Conservation (phyloP, 2,797 vertebrate species). For the Lemur catta region DNA sequence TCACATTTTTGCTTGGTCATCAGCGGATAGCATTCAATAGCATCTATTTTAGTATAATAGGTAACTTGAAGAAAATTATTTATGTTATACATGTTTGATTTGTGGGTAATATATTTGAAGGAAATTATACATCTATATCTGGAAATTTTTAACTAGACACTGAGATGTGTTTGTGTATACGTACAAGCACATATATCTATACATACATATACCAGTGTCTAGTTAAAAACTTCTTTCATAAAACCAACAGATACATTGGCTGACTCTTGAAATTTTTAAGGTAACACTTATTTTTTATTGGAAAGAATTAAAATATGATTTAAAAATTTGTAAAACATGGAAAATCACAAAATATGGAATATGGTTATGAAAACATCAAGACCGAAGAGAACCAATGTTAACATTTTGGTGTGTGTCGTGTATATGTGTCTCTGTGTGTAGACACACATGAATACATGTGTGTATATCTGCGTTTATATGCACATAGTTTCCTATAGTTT, state of each 20-base stretch:
- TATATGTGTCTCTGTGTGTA: not conserved
- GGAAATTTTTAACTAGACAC: not conserved
- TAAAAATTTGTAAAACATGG: not conserved
- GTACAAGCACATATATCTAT: too few relatives aligned
- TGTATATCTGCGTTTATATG: not conserved
- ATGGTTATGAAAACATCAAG: not conserved
- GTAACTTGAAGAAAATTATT: not conserved
- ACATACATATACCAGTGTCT: not conserved
- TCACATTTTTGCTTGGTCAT: not conserved
- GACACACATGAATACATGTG: accelerated
- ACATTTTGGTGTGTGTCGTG: not conserved
- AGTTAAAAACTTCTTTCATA: not conserved
- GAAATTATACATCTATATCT: not conserved
- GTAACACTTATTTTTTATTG: not conserved
- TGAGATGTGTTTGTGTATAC: not conserved
- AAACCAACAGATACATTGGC: not conserved
- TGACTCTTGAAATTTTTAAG: not conserved
- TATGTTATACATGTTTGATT: not conserved
- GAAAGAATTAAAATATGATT: not conserved
- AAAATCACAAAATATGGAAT: not conserved
- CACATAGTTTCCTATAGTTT: not conserved
- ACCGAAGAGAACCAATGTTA: not conserved
- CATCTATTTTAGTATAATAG: not conserved
- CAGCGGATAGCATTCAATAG: too few relatives aligned
- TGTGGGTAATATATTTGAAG: not conserved